Percentiles rank a stretch among this genome's conserved stretches.
These are phyloP conservation scores for Sporophila hypoxantha DNA, from an alignment of 2,113 vertebrate species.

Conservation along the genomic window DNA sequence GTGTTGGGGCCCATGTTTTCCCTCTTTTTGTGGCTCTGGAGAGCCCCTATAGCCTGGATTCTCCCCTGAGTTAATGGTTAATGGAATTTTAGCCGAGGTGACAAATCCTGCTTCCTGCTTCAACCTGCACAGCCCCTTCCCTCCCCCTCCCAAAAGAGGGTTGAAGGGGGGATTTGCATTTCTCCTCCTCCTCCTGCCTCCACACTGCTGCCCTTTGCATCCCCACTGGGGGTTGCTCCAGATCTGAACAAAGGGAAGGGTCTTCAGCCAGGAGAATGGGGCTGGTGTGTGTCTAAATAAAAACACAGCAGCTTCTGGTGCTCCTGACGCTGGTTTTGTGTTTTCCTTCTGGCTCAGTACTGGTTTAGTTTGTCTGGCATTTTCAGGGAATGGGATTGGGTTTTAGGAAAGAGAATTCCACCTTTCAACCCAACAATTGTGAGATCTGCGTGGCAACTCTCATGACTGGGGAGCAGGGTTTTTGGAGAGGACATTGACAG, in stretches of 20 bases:
- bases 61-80: slow-evolving; percentile 7
- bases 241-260: background rate
- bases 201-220: background rate
- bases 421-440: background rate
- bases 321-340: background rate
- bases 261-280: background rate
- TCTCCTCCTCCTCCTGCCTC: background rate
- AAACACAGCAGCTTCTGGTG: accelerated
- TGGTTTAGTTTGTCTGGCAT: background rate
- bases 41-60: background rate
- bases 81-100: background rate
- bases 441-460: background rate
- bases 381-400: background rate
- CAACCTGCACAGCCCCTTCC: background rate
- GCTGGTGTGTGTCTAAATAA: background rate
- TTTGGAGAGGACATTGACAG: background rate
- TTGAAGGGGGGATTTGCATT: slow-evolving; percentile 1
- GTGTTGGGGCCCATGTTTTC: background rate
- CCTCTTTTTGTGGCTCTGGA: background rate
- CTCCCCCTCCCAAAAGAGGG: background rate
- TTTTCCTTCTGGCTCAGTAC: background rate
- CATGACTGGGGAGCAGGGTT: background rate
- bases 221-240: background rate
- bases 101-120: slow-evolving; percentile 22
- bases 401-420: background rate